Evolutionary conservation across 2,797 vertebrate genomes (phyloP), one percentile per base, ranked within the genome.

Genomic region (Sphaeramia orbicularis): DNA sequence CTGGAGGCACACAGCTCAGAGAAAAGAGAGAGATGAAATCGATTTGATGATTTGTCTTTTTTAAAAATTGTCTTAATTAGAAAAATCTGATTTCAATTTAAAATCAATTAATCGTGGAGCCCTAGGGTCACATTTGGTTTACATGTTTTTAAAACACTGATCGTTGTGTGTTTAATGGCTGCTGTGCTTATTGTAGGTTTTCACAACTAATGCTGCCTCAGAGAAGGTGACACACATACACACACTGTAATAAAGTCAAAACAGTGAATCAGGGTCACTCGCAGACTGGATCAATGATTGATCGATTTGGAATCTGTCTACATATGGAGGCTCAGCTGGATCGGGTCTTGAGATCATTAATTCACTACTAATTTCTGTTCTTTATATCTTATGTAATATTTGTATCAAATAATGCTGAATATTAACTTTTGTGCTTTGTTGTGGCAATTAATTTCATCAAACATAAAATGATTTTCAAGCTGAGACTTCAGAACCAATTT

Each of bases 161-260:
- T 6, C 16, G 27, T n/a, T 55, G 1, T 56, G 21, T 58, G 1
- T 73, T 61, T 77, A 78, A 69, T 4, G 36, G 40, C 32, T 53
- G 11, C 41, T 65, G 75, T 71, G 66, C 40, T 21, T 71, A 15
- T 75, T 70, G 68, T 80, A 89, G 84, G 81, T 78, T 11, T 38
- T 52, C 55, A 41, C 42, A 43, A 16, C 67, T 65, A 74, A 83
- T 10, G 36, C 69, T 15, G 65, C 13, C 14, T 72, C 80, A 6
- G 50, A 49, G 49, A 83, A 89, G 90, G 87, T 91, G 74, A 37
- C 59, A 18, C 18, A 41, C 38, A 32, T 24, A 41, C 41, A 40
- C 36, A 36, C 43, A 43, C 49, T 30, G n/a, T n/a, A 35, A 16
- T 10, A 38, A 38, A 38, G 16, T 50, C 10, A 5, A 10, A 9